Conservation (phyloP, 2,797 vertebrate species). For the Karalla daura region DNA sequence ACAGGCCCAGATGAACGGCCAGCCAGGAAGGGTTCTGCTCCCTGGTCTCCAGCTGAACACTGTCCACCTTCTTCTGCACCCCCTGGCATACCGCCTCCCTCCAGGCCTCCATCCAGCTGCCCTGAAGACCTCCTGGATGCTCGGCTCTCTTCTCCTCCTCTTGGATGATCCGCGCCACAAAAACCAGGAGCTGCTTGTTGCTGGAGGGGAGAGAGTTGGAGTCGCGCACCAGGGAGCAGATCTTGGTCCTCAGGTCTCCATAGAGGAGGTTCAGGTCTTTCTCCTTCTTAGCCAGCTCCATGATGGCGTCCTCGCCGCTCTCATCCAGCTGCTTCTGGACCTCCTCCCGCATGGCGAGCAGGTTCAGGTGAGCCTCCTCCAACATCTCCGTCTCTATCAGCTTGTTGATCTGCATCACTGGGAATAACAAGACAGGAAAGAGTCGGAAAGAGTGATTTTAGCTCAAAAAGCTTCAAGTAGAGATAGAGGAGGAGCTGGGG, state of each 20-base stretch:
- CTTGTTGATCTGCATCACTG: constrained; percentile 90
- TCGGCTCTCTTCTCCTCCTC: constrained; percentile 79
- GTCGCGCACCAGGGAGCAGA: constrained; percentile 80
- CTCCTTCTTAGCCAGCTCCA: constrained; percentile 80
- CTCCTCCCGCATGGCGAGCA: constrained; percentile 82
- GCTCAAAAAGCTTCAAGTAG: not conserved
- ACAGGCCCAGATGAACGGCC: constrained; percentile 80
- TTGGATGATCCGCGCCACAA: constrained; percentile 83
- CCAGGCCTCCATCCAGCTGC: constrained; percentile 88
- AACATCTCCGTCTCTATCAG: constrained; percentile 86
- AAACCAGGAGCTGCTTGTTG: constrained; percentile 74
- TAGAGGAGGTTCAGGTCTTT: constrained; percentile 90
- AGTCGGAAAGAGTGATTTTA: not conserved
- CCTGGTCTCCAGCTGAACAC: constrained; percentile 54
- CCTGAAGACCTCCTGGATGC: constrained; percentile 67
- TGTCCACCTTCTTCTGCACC: constrained; percentile 75
- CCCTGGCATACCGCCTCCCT: constrained; percentile 79
- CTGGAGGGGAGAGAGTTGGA: constrained; percentile 76
- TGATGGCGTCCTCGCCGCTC: constrained; percentile 54
- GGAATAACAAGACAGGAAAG: not conserved
- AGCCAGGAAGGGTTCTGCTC: constrained; percentile 78
- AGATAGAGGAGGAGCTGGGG: no score
- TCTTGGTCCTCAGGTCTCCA: constrained; percentile 67
- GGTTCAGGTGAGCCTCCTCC: constrained; percentile 87
- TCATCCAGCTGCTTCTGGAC: constrained; percentile 73